A percentile compares a stretch with the other conserved stretches of the same genome.
Evolutionary conservation across 2,888 invertebrate species (phyloP).

Genomic region (Agriopis leucophaearia): DNA sequence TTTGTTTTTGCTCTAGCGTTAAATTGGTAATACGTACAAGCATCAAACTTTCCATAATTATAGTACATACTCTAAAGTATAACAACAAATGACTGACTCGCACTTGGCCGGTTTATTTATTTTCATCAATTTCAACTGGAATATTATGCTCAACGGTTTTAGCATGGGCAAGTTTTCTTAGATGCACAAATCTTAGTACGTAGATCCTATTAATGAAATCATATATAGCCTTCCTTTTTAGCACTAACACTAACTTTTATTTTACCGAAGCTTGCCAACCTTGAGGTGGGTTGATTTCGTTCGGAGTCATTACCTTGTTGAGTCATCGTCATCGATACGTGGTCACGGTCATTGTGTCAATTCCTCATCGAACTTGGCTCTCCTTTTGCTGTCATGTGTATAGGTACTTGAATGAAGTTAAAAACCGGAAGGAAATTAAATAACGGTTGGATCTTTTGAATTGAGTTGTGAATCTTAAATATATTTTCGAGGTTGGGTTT

Average conservation of each 20-base stretch:
- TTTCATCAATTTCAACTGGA: too few species aligned
- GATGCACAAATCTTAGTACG: neutral
- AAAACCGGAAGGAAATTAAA: constrained; percentile 7
- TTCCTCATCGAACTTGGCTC: constrained; percentile 36
- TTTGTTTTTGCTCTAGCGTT: too few species aligned
- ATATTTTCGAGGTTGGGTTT: neutral
- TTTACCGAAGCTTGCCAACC: constrained; percentile 29
- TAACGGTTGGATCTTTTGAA: neutral
- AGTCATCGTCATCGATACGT: constrained; percentile 47
- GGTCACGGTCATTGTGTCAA: constrained; percentile 53
- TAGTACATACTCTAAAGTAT: too few species aligned
- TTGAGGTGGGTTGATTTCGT: constrained; percentile 20
- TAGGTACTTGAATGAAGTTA: neutral
- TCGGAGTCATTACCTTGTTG: constrained; percentile 40
- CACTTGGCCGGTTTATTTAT: too few species aligned
- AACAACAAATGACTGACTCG: too few species aligned
- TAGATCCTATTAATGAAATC: constrained; percentile 11
- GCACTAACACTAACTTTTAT: too few species aligned
- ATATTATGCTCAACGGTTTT: too few species aligned
- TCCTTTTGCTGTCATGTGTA: constrained; percentile 5
- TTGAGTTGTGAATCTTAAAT: neutral
- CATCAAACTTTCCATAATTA: too few species aligned
- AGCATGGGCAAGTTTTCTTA: too few species aligned
- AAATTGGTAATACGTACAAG: too few species aligned
- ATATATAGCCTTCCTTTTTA: constrained; percentile 23